Conservation (phyloP, 2,113 vertebrate species). For the Rostratula benghalensis region DNA sequence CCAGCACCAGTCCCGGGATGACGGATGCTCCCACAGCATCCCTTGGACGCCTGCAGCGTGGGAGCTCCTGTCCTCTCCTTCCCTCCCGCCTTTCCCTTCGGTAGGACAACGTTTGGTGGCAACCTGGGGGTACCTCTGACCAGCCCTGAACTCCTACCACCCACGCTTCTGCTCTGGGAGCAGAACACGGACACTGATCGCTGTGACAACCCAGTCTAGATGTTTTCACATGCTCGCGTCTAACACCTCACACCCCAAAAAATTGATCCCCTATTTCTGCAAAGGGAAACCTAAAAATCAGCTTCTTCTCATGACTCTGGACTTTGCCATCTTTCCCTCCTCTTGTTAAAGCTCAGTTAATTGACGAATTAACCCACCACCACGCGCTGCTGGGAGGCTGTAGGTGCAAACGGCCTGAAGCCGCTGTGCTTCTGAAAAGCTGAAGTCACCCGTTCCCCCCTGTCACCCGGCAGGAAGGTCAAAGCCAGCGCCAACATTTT, state of each 20-base stretch:
- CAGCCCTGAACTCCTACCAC: neutral
- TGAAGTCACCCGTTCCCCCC: neutral
- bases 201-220: neutral
- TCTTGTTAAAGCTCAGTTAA: neutral
- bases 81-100: neutral
- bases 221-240: no score
- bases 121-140: neutral
- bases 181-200: neutral
- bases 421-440: no score
- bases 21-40: neutral
- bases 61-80: neutral
- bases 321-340: neutral
- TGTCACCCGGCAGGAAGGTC: neutral
- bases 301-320: neutral
- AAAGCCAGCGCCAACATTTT: neutral
- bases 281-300: neutral
- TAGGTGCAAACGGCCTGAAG: no score
- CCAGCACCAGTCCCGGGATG: neutral
- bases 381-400: no score
- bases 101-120: neutral
- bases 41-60: neutral
- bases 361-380: neutral
- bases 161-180: neutral
- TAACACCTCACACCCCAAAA: no score
- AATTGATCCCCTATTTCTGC: no score